These are phyloP conservation scores for Amia ocellicauda DNA, from an alignment of 2,113 vertebrate genomes.

Conservation along the genomic window DNA sequence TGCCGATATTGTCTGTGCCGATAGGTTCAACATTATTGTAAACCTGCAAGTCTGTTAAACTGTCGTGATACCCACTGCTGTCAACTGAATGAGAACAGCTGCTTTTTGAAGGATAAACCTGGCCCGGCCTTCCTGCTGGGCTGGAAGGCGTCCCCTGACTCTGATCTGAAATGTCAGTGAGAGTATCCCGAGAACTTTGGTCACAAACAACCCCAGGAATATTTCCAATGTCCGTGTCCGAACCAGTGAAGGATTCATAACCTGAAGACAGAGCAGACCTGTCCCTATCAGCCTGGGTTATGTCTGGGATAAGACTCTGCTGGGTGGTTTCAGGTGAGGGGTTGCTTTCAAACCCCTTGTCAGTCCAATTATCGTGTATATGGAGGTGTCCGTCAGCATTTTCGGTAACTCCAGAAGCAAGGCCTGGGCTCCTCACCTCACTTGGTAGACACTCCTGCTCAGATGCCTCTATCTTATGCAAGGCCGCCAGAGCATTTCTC, in stretches of 20 bases:
- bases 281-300: conserved; percentile 27
- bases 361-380: conserved; percentile 15
- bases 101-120: neutral
- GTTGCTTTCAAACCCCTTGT: neutral
- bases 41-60: neutral
- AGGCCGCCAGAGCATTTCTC: conserved; percentile 34
- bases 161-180: conserved; percentile 14
- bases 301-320: conserved; percentile 13
- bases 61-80: neutral
- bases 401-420: conserved; percentile 3
- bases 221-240: conserved; percentile 40
- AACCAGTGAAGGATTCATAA: conserved; percentile 45
- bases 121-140: neutral
- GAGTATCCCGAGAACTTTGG: neutral
- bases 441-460: conserved; percentile 6
- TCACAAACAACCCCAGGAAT: conserved; percentile 26
- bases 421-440: neutral
- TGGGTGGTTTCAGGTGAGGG: conserved; percentile 11
- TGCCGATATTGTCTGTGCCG: neutral
- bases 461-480: conserved; percentile 31
- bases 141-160: conserved; percentile 12
- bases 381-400: neutral
- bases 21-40: neutral
- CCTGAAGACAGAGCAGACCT: conserved; percentile 42
- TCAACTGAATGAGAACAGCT: neutral